phyloP scores from a whole-genome alignment of 2,888 invertebrate genomes.

The Drosophila anceps region DNA sequence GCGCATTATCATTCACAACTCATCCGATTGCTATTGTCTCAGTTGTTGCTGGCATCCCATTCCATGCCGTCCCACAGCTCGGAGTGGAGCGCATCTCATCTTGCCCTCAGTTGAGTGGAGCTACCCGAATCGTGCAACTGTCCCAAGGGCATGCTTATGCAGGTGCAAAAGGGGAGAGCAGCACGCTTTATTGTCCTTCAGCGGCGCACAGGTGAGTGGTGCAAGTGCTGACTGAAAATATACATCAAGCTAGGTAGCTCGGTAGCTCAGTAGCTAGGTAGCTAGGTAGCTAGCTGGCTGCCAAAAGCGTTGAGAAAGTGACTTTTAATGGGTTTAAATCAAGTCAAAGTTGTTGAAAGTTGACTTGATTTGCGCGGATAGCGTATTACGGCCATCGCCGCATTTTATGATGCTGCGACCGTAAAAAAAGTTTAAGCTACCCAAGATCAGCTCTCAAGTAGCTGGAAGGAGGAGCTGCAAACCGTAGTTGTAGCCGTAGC shows the following conservation, averaged over 20 bases:
- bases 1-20: constrained; percentile 77
- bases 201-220: constrained; percentile 60
- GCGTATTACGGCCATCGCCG: constrained; percentile 33
- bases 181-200: constrained; percentile 54
- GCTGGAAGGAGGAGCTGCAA: constrained; percentile 51
- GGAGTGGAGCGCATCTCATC: constrained; percentile 5
- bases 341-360: constrained; percentile 81
- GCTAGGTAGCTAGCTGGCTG: constrained; percentile 25
- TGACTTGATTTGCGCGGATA: constrained; percentile 76
- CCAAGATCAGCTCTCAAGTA: constrained; percentile 64
- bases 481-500: neutral
- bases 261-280: constrained; percentile 2
- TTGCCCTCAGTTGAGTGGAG: neutral
- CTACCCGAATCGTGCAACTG: constrained; percentile 9
- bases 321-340: constrained; percentile 84
- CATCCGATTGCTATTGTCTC: constrained; percentile 77
- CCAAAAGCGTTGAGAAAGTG: constrained; percentile 81
- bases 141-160: constrained; percentile 65
- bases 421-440: constrained; percentile 62
- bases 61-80: neutral
- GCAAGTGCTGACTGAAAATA: constrained; percentile 24
- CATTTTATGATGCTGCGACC: constrained; percentile 71
- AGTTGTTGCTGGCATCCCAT: constrained; percentile 17
- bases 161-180: constrained; percentile 31
- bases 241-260: constrained; percentile 35